phyloP scores from a whole-genome alignment of 92 coral and sea anemone genomes.

The Zoanthus sociatus region DNA sequence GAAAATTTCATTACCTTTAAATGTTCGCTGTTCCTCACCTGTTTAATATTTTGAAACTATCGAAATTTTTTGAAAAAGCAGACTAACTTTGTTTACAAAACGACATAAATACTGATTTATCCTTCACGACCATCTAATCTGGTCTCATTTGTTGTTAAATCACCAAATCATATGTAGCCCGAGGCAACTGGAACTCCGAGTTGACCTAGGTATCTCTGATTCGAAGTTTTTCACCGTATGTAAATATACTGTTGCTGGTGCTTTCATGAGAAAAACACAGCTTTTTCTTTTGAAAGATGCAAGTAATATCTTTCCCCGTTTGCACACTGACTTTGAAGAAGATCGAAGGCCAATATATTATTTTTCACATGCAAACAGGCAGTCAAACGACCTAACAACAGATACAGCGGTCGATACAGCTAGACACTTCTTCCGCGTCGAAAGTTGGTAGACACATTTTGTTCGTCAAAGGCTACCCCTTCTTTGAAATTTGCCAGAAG shows the following conservation, averaged over 20 bases:
- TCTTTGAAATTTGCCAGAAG: neutral
- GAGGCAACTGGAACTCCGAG: neutral
- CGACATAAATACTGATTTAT: neutral
- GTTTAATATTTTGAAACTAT: neutral
- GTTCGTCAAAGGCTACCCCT: neutral
- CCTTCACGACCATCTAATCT: neutral
- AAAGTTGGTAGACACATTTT: neutral
- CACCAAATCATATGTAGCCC: neutral
- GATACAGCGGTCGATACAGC: neutral
- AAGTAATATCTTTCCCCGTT: neutral
- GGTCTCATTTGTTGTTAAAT: neutral
- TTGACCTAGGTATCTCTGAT: neutral
- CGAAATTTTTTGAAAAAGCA: neutral
- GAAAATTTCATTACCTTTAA: neutral
- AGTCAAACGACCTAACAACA: neutral
- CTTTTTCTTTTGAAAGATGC: neutral
- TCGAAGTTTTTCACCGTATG: neutral
- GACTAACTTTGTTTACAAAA: neutral
- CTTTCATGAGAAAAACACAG: neutral
- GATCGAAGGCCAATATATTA: neutral
- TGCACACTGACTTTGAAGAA: neutral
- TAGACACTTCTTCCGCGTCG: neutral
- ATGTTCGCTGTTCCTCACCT: neutral
- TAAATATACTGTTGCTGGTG: neutral
- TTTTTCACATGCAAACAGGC: neutral